Evolutionary conservation across 2,113 vertebrate genomes (phyloP), one percentile per base, ranked within the genome.

Genomic region (Trematocara stigmaticum): DNA sequence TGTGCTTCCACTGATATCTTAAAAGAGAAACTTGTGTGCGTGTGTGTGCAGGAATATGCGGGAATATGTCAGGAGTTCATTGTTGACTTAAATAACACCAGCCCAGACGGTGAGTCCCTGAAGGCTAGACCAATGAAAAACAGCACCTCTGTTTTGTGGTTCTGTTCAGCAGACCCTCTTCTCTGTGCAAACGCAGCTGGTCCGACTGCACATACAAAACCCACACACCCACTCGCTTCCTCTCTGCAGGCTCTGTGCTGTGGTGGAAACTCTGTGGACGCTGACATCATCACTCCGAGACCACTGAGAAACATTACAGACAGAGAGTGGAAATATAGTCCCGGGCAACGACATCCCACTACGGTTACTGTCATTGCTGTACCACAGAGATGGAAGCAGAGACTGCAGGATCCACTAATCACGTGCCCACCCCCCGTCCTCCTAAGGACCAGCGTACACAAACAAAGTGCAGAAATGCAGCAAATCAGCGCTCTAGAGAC

Each of bases 241-340:
- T 57, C 81, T 88, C 56, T 5, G 26, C 84, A 71, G 83, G 81
- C 64, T 42, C 47, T 90, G 85, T 38, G 90, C 91, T 84, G 74
- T 29, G 83, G 90, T 89, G 92, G 90, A 93, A 93, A 93, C 83
- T 88, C 87, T 90, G 83, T 5, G 84, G 86, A 83, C 80, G 26
- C 38, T 92, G 91, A 95, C 90, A 90, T 93, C 91, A 94, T 90
- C 86, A 89, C 81, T 85, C 71, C 15, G 6, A 90, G 85, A 90
- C 84, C 85, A 66, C 85, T 85, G 56, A 61, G 79, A n/a, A 81
- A 85, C 52, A 56, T 91, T 66, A 76, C 84, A 83, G 79, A 80
- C 23, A 0, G 38, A 45, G 78, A 86, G 74, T 76, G 87, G 91
- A 93, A 88, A 87, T 87, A 85, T 55, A 61, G 82, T 61, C 83